These are phyloP conservation scores for Macrostomum cliftonense DNA, from an alignment of 2,888 invertebrate genomes.

Conservation along the genomic window DNA sequence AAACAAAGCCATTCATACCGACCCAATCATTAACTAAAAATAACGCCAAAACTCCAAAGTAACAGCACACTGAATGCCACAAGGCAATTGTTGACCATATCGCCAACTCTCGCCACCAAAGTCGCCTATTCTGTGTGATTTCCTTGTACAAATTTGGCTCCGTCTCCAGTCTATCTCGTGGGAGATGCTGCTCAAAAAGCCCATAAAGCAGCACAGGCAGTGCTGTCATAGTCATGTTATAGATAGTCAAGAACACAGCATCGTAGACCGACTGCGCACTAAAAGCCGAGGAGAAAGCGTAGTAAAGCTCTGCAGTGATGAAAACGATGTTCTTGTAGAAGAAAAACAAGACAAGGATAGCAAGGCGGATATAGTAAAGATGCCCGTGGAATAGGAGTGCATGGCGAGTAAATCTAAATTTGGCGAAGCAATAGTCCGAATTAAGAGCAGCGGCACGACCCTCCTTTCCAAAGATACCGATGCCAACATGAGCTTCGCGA, in stretches of 20 bases:
- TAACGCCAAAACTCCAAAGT: slow-evolving; percentile 18
- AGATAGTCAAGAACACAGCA: slow-evolving; percentile 54
- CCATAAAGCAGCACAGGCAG: slow-evolving; percentile 55
- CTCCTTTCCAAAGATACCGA: slow-evolving; percentile 44
- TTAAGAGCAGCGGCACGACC: slow-evolving; percentile 48
- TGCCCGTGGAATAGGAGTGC: slow-evolving; percentile 62
- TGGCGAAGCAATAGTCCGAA: slow-evolving; percentile 67
- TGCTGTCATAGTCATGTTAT: slow-evolving; percentile 57
- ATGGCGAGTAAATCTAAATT: slow-evolving; percentile 57
- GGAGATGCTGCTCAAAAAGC: slow-evolving; percentile 54
- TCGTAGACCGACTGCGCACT: slow-evolving; percentile 43
- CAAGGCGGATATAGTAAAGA: slow-evolving; percentile 57
- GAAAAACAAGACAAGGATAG: slow-evolving; percentile 58
- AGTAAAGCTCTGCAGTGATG: slow-evolving; percentile 46
- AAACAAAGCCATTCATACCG: too few relatives aligned
- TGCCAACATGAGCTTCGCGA: slow-evolving; percentile 47
- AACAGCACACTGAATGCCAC: slow-evolving; percentile 33
- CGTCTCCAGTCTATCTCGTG: slow-evolving; percentile 42
- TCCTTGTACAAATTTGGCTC: slow-evolving; percentile 49
- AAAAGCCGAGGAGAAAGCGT: slow-evolving; percentile 38
- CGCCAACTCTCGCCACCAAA: slow-evolving; percentile 5
- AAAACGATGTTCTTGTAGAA: slow-evolving; percentile 68
- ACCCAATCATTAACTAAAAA: too few relatives aligned
- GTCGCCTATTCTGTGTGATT: slow-evolving; percentile 1
- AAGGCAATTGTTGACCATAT: slow-evolving; percentile 44